A percentile compares a stretch with the other conserved stretches of the same genome.
These are phyloP conservation scores for Thrips palmi DNA, from an alignment of 1,140 invertebrate genomes.

Conservation along the genomic window DNA sequence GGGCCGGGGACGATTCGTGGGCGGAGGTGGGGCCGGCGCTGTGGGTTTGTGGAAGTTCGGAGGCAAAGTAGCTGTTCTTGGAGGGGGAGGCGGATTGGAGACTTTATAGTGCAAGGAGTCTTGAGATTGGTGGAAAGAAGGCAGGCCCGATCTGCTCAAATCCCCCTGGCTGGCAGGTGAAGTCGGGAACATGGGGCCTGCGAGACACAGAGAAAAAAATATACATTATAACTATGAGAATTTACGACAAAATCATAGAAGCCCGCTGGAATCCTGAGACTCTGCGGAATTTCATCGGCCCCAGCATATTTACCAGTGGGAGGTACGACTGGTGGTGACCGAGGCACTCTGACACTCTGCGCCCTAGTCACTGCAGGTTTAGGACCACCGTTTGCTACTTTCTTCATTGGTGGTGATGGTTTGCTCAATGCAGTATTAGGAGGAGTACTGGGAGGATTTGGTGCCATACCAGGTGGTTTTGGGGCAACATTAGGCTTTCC, in stretches of 20 bases:
- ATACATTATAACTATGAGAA: constrained; percentile 4
- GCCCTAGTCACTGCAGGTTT: constrained; percentile 26
- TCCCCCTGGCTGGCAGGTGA: constrained; percentile 6
- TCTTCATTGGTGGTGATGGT: constrained; percentile 29
- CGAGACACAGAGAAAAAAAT: constrained; percentile 6
- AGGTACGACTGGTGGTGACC: constrained; percentile 26
- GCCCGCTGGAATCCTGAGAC: background rate
- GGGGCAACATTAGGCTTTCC: constrained; percentile 32
- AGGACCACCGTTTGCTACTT: constrained; percentile 20
- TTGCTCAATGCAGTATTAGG: constrained; percentile 20
- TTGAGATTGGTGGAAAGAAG: constrained; percentile 30
- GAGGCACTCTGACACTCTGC: constrained; percentile 32
- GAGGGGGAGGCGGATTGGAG: no score
- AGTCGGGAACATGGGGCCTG: constrained; percentile 12
- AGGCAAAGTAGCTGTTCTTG: no score
- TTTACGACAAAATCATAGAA: background rate
- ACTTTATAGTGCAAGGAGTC: no score
- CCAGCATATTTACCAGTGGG: constrained; percentile 1
- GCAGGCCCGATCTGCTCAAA: constrained; percentile 12
- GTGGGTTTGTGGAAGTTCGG: no score
- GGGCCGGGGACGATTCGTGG: background rate
- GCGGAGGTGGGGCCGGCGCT: constrained; percentile 12
- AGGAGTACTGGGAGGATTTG: constrained; percentile 9
- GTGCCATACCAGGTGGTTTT: constrained; percentile 23
- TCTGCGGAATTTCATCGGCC: background rate